Evolutionary conservation across 2,797 vertebrate genomes (phyloP).

Genomic region (Phalanger gymnotis): DNA sequence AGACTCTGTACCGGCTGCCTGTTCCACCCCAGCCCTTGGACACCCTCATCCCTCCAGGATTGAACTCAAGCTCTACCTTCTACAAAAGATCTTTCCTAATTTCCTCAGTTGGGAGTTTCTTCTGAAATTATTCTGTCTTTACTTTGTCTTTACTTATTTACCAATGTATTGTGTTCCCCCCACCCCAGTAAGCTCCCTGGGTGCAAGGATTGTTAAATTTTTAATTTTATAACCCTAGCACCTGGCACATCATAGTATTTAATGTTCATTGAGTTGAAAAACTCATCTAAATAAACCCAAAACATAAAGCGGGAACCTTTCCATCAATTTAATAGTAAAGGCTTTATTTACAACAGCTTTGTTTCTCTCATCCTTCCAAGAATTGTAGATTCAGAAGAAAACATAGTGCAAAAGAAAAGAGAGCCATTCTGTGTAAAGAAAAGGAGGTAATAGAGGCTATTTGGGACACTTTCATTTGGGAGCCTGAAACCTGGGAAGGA

Average conservation of each 20-base stretch:
- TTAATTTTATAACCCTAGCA: not conserved
- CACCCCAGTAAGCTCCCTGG: not conserved
- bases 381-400: not conserved
- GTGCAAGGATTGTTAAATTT: not conserved
- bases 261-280: not conserved
- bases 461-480: not conserved
- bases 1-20: not conserved
- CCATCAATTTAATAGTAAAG: not conserved
- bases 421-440: not conserved
- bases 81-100: not conserved
- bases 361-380: not conserved
- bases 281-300: not conserved
- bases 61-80: not conserved
- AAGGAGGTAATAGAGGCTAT: not conserved
- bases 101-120: not conserved
- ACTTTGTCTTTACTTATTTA: not conserved
- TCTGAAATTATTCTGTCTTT: not conserved
- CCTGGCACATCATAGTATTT: not conserved
- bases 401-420: not conserved
- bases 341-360: not conserved
- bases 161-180: not conserved
- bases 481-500: not conserved
- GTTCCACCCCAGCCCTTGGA: not conserved
- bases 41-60: not conserved
- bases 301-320: not conserved